Base-by-base conservation (phyloP, 1,140 invertebrate species). In the Sinella curviseta region DNA sequence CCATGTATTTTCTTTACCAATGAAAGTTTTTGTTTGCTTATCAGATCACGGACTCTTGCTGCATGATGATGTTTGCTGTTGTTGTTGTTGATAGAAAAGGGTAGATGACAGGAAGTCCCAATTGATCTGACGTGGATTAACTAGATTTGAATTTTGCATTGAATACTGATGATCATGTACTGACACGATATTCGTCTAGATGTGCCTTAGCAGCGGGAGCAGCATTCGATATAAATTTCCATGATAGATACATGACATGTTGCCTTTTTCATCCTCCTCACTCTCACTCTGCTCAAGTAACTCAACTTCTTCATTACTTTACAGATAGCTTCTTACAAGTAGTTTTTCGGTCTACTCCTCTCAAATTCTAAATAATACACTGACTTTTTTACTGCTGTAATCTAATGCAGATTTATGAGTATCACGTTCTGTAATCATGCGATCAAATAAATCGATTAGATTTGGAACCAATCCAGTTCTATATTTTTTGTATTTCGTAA, bases 401-500 rank as follows among this genome's bases (percentile, higher is more conserved):
- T n/a, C n/a, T n/a, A n/a, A n/a, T n/a, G n/a, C n/a, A n/a, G n/a
- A n/a, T n/a, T n/a, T n/a, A n/a, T n/a, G n/a, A n/a, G n/a, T n/a
- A n/a, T 48, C 39, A 48, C 39, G 39, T n/a, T n/a, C 39, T 8
- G 39, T 48, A 12, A 48, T 48, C 39, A 48, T 48, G 39, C 20
- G 39, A 48, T 12, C 20, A 16, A 65, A 65, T 65, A 17, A 65
- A 26, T 26, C 57, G 57, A 65, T 65, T 65, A 65, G 16, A 65
- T 65, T 65, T 65, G 57, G 57, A 65, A n/a, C 26, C 14, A n/a
- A 65, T 65, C 57, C 57, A 65, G 26, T n/a, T n/a, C n/a, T n/a
- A 48, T 48, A 48, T 12, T 48, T 48, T 48, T 20, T 48, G 20
- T 48, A 8, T 48, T 48, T 48, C 39, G 20, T 48, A 48, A 12